Conservation (phyloP, 2,888 invertebrate species). For the Pachycephus smyrnensis region DNA sequence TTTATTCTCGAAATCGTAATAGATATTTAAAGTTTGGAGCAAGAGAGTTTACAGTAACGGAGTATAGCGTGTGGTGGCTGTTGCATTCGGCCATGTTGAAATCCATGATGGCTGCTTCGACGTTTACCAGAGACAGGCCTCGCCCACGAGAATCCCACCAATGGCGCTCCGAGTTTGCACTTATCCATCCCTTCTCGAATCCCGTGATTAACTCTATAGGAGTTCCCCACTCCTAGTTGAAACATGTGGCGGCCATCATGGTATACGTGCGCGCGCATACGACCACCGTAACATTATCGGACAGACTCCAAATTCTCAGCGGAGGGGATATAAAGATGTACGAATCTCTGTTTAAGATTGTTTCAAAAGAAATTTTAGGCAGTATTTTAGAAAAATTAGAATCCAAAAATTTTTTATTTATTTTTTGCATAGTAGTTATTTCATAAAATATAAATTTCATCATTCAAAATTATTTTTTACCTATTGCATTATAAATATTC, state of each 20-base stretch:
- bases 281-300: slow-evolving; percentile 8
- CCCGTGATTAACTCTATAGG: slow-evolving; percentile 39
- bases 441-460: neutral
- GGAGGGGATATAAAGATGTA: neutral
- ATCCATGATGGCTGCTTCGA: slow-evolving; percentile 63
- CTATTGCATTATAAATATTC: neutral
- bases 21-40: neutral
- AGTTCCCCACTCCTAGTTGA: slow-evolving; percentile 22
- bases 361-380: neutral
- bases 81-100: slow-evolving; percentile 53
- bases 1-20: neutral
- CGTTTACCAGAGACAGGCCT: slow-evolving; percentile 46
- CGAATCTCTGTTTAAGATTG: neutral
- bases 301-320: neutral
- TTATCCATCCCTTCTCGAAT: slow-evolving; percentile 54
- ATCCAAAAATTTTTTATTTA: neutral
- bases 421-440: neutral
- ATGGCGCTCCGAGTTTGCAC: slow-evolving; percentile 48
- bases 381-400: neutral
- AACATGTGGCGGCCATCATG: slow-evolving; percentile 57
- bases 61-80: slow-evolving; percentile 3
- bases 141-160: slow-evolving; percentile 54
- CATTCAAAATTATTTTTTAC: neutral
- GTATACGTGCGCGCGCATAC: slow-evolving; percentile 54
- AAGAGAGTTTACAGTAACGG: slow-evolving; percentile 19